Conservation (phyloP, 2,797 vertebrate genomes). For the Urocyon cinereoargenteus region DNA sequence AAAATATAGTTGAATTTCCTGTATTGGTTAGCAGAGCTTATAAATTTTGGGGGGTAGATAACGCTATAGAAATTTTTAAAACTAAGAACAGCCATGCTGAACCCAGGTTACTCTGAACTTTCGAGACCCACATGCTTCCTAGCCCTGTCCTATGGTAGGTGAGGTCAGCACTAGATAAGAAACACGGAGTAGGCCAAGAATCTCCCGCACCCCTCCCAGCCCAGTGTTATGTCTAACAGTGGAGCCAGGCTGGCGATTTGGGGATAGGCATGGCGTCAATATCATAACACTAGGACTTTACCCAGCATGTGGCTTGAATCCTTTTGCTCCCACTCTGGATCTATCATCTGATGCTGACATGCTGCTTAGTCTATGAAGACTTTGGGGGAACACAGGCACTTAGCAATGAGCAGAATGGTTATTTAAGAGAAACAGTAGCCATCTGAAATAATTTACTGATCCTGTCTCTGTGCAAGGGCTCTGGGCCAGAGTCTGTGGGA, state of each 20-base stretch:
- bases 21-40: neutral
- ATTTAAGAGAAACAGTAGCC: neutral
- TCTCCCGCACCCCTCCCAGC: neutral
- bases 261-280: neutral
- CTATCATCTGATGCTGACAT: neutral
- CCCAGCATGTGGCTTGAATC: neutral
- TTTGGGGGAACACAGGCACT: neutral
- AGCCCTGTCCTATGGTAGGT: neutral
- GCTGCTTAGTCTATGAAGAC: neutral
- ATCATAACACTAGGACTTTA: neutral
- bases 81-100: neutral
- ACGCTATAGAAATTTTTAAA: neutral
- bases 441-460: neutral
- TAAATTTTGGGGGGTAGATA: neutral
- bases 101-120: conserved; percentile 21
- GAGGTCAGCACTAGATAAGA: conserved; percentile 68
- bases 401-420: neutral
- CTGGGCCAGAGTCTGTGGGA: neutral
- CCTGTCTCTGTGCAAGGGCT: neutral
- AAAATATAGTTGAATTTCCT: conserved; percentile 31
- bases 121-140: conserved; percentile 8
- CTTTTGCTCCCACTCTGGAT: neutral
- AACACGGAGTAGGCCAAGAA: neutral
- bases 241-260: conserved; percentile 46
- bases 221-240: conserved; percentile 34